Conservation (phyloP, 2,797 vertebrate species). For the Tragelaphus eurycerus region DNA sequence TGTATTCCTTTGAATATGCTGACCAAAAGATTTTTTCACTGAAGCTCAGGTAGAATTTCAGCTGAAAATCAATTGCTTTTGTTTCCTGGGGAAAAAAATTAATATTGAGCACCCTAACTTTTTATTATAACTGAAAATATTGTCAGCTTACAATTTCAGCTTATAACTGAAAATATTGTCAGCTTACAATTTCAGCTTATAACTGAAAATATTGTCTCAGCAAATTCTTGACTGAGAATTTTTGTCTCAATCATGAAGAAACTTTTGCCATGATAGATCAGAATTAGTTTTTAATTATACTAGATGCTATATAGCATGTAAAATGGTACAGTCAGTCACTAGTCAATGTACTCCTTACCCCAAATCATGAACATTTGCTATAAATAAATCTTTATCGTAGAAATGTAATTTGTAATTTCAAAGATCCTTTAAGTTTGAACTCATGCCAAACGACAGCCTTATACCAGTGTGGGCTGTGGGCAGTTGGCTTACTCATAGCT, state of each 20-base stretch:
- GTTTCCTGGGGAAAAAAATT: not conserved
- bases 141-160: not conserved
- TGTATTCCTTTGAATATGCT: not conserved
- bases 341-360: not conserved
- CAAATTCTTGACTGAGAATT: not conserved
- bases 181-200: no score
- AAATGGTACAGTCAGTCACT: not conserved
- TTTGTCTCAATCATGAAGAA: not conserved
- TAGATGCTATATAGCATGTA: not conserved
- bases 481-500: not conserved
- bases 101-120: not conserved
- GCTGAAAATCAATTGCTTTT: constrained; percentile 4
- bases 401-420: not conserved
- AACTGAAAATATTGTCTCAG: no score
- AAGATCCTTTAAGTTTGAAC: not conserved
- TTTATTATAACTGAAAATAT: not conserved
- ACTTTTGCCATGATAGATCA: not conserved
- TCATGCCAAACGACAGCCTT: not conserved
- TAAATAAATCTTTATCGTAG: not conserved
- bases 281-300: not conserved
- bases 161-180: no score
- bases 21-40: not conserved
- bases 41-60: not conserved
- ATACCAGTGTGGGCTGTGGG: not conserved
- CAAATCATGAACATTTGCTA: not conserved